Conservation (phyloP, 2,888 invertebrate species). For the Drosophila falleni region DNA sequence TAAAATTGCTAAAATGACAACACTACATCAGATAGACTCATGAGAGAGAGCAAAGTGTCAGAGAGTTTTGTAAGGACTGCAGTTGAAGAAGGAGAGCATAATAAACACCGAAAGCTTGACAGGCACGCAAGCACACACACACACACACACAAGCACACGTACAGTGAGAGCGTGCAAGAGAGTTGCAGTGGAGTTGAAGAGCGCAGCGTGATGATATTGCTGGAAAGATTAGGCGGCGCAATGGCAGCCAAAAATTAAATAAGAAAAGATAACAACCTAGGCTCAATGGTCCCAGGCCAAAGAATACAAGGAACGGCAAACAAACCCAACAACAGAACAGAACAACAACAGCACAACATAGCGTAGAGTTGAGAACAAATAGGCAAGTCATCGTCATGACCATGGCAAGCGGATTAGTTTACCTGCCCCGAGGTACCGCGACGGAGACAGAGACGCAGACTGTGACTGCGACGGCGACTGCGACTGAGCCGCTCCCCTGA, state of each 20-base stretch:
- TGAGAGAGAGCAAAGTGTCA: background rate
- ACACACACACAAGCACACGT: background rate
- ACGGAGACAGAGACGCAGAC: background rate
- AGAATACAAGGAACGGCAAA: constrained; percentile 58
- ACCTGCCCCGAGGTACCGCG: constrained; percentile 48
- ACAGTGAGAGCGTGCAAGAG: constrained; percentile 12
- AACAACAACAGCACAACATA: constrained; percentile 24
- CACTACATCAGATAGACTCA: background rate
- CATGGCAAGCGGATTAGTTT: constrained; percentile 76
- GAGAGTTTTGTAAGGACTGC: background rate
- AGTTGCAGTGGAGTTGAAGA: constrained; percentile 17
- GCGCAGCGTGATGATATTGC: constrained; percentile 72
- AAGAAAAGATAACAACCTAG: constrained; percentile 77
- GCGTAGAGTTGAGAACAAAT: constrained; percentile 68
- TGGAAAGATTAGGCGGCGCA: constrained; percentile 81
- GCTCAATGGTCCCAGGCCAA: constrained; percentile 52
- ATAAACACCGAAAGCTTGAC: constrained; percentile 14
- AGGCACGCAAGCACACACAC: constrained; percentile 10
- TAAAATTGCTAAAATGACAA: too few species aligned
- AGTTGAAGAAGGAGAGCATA: background rate
- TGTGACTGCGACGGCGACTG: background rate
- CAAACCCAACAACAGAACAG: constrained; percentile 21
- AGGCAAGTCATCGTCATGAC: constrained; percentile 73
- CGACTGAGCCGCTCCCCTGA: constrained; percentile 60
- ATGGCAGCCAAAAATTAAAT: constrained; percentile 78